Evolutionary conservation across 2,888 invertebrate species (phyloP), one percentile per base, ranked within the genome.

Genomic region (Sinopyrophorus schimmeli): DNA sequence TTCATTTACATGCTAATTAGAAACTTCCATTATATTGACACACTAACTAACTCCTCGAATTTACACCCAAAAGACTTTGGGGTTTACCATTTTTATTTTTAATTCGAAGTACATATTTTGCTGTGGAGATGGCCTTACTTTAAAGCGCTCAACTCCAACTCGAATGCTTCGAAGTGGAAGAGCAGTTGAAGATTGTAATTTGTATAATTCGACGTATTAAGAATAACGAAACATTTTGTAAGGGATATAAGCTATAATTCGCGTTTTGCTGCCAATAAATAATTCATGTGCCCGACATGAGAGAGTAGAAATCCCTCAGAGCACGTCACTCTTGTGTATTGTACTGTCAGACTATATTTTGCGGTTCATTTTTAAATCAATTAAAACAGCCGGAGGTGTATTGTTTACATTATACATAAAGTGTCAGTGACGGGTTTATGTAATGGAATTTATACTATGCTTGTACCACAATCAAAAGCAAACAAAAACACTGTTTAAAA

Each of bases 351-450:
- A 47, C 30, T 47, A 35, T 42, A 42, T 46, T 51, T 52, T 47
- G 47, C 42, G 47, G 51, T 47, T 46, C 51, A 52, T 52, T 52
- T 52, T 52, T 52, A 52, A 52, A 52, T 52, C 51, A 52, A 52
- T 52, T 48, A 48, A 53, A 53, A 48, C 32, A 30, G 44, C 48
- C 48, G 31, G 44, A 43, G 43, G 53, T 42, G 48, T 40, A 44
- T 53, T 48, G 48, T 53, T 48, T 53, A 38, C 53, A 53, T 53
- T 53, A 48, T 47, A 48, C 40, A 53, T 42, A 41, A 47, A 39
- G 39, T 43, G 50, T 47, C 46, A 32, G 51, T 42, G 47, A 44
- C 47, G 46, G 43, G 49, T 39, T 43, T 49, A 49, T 38, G 32
- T 49, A 49, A 49, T 49, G 49, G 39, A 49, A 43, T 49, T 49